Evolutionary conservation across 2,797 vertebrate genomes (phyloP), one percentile per base, ranked within the genome.

Genomic region (Salarias fasciatus): DNA sequence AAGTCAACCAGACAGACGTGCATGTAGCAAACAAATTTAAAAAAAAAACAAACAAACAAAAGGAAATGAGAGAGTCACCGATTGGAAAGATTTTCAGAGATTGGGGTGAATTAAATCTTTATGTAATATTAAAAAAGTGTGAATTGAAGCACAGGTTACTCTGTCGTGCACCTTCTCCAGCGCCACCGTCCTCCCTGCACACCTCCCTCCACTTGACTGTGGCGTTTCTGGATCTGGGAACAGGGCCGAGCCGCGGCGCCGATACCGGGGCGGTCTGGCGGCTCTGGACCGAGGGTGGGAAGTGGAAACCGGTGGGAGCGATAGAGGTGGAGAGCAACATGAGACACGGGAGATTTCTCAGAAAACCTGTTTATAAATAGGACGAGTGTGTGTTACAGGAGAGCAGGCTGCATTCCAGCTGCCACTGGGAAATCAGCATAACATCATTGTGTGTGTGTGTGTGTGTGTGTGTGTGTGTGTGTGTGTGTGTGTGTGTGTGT

Each of bases 341-440:
- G 87, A 91, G 78, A 82, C 62, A 45, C 8, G 14, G 69, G 57
- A 58, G 58, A 50, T 71, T 86, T 83, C 88, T 84, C 63, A 72
- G 88, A 89, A 90, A 87, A 68, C 33, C 51, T 18, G 66, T 84
- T 90, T 93, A 93, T 90, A 92, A 93, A 94, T 94, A 94, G 92
- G 33, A n/a, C 59, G 3, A 4, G 70, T 47, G 66, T 15, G 57
- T 74, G 71, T 69, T 52, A 63, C 68, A 57, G 46, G 62, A 40
- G 44, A 38, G 37, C 54, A 69, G 74, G 61, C 31, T 38, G 75
- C 84, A 88, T 88, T 76, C 81, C 83, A 57, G 40, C 52, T 48
- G 37, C 42, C 46, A 46, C 65, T 47, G n/a, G 36, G 30, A 13
- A 49, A 73, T 60, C 55, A 36, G 58, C 45, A 33, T 51, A 71